Percentiles rank a stretch among this genome's conserved stretches.
phyloP scores from a whole-genome alignment of 2,113 vertebrate genomes.

The Terrapene triunguis region DNA sequence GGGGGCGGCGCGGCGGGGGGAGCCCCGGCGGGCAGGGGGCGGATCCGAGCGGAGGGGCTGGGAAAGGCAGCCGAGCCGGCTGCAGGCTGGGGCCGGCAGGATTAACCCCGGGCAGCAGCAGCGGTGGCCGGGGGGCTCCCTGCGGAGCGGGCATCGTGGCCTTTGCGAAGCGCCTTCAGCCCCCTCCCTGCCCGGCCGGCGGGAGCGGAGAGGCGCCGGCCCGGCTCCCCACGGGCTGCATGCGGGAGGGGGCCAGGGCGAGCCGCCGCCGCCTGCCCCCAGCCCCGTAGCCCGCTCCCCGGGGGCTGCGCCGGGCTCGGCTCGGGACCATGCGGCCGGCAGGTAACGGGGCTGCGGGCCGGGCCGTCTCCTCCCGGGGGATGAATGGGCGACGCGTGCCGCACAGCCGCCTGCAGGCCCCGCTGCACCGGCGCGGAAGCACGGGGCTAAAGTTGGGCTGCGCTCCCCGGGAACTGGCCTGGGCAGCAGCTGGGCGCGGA shows the following conservation, averaged over 20 bases:
- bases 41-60: background rate
- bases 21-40: background rate
- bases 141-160: background rate
- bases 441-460: background rate
- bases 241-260: conserved; percentile 34
- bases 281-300: background rate
- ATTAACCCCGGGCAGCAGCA: conserved; percentile 42
- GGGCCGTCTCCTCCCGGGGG: background rate
- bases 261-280: background rate
- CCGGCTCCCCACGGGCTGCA: conserved; percentile 38
- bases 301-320: background rate
- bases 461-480: background rate
- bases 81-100: conserved; percentile 5
- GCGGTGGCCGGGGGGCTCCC: background rate
- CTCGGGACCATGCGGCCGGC: background rate
- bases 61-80: conserved; percentile 12
- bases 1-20: conserved; percentile 14
- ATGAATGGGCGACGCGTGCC: background rate
- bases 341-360: background rate
- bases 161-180: no score
- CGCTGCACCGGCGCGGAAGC: background rate
- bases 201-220: background rate
- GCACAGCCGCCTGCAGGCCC: background rate
- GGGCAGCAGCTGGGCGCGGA: background rate
- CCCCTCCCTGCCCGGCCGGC: background rate